Percentiles rank a stretch among this genome's conserved stretches.
These are phyloP conservation scores for Wiebesia pumilae DNA, from an alignment of 1,140 invertebrate species.

Conservation along the genomic window DNA sequence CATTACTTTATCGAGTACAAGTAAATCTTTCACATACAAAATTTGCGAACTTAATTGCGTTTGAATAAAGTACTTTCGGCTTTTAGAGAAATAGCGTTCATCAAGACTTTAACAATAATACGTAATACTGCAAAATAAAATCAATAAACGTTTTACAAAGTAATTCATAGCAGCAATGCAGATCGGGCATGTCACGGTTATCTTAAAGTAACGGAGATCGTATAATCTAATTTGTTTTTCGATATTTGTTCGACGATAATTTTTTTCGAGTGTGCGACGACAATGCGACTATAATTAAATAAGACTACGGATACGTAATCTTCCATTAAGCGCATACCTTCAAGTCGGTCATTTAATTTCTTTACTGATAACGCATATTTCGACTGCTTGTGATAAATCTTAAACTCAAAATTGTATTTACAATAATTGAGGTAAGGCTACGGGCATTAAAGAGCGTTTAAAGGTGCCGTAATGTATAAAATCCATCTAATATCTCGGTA, in stretches of 20 bases:
- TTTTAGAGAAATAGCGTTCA: not conserved
- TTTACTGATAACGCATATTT: not conserved
- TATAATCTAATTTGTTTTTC: not conserved
- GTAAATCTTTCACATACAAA: not conserved
- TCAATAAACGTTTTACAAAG: not conserved
- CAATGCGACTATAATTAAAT: not conserved
- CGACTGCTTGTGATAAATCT: not conserved
- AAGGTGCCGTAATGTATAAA: too few species aligned
- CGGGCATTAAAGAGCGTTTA: not conserved
- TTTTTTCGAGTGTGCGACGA: not conserved
- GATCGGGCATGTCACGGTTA: too few species aligned
- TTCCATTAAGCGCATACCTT: not conserved
- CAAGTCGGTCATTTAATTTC: not conserved
- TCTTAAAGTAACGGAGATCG: not conserved
- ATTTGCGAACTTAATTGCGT: not conserved
- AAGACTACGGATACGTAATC: not conserved
- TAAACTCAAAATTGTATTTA: not conserved
- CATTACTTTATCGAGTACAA: not conserved
- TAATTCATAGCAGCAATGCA: not conserved
- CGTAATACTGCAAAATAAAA: not conserved
- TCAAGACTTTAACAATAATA: not conserved
- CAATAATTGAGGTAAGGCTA: not conserved
- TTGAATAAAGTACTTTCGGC: not conserved
- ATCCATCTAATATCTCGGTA: not conserved
- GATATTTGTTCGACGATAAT: not conserved